Percentiles rank a stretch among this genome's conserved stretches.
Evolutionary conservation across 2,888 invertebrate genomes (phyloP).

Genomic region (Zaprionus obscuricornis): DNA sequence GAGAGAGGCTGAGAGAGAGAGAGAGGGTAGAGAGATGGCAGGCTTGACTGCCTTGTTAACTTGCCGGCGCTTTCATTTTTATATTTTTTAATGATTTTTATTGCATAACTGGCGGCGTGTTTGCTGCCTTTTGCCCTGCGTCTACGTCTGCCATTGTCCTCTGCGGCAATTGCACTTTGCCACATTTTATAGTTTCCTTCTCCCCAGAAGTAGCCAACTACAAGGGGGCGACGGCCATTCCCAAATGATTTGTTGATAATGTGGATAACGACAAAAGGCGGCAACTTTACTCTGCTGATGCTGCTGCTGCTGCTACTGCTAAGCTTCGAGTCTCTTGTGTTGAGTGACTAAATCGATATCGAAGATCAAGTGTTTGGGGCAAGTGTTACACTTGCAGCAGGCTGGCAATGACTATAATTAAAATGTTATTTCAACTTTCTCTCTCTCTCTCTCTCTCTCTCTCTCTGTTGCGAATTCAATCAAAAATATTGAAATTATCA

Average conservation of each 20-base stretch:
- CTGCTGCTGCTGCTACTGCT: no score
- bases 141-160: slow-evolving; percentile 44
- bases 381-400: no score
- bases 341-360: no score
- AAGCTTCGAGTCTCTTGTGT: no score
- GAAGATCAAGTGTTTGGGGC: no score
- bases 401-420: no score
- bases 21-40: neutral
- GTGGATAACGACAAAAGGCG: slow-evolving; percentile 1
- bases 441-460: no score
- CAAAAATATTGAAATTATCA: no score
- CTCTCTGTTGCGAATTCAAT: no score
- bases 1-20: neutral
- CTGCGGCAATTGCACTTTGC: slow-evolving; percentile 75
- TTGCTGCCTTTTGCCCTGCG: slow-evolving; percentile 14
- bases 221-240: neutral
- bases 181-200: slow-evolving; percentile 68
- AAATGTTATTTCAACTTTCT: neutral
- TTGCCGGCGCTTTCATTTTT: slow-evolving; percentile 68
- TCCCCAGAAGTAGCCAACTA: slow-evolving; percentile 3
- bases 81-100: slow-evolving; percentile 79
- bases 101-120: slow-evolving; percentile 65
- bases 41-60: slow-evolving; percentile 59
- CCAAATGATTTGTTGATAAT: slow-evolving; percentile 48
- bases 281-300: neutral